A percentile compares a stretch with the other conserved stretches of the same genome.
phyloP scores from a whole-genome alignment of 2,113 vertebrate species.

The Atherinomorus stipes region DNA sequence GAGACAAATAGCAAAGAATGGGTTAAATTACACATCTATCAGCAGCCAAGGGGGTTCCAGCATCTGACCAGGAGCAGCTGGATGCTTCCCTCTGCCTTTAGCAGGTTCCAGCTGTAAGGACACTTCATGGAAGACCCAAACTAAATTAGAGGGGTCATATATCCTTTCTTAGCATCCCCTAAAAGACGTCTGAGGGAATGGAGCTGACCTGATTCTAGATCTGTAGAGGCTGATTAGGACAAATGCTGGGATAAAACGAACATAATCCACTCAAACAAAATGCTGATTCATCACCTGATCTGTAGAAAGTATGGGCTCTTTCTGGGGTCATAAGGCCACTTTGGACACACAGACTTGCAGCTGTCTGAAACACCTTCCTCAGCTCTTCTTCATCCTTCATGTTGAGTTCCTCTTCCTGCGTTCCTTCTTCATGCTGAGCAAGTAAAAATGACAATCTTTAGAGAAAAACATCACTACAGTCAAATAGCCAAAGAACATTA shows the following conservation, averaged over 20 bases:
- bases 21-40: not conserved
- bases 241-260: not conserved
- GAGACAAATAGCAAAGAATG: not conserved
- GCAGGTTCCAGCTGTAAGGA: no score
- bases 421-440: slow-evolving; percentile 20
- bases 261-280: not conserved
- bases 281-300: slow-evolving; percentile 73
- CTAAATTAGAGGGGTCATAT: no score
- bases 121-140: no score
- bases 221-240: not conserved
- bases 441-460: not conserved
- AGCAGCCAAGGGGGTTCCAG: not conserved
- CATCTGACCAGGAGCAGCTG: no score
- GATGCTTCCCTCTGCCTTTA: no score
- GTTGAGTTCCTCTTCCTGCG: slow-evolving; percentile 14
- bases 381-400: slow-evolving; percentile 48
- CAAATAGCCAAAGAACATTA: no score
- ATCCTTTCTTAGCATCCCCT: no score
- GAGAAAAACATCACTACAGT: not conserved
- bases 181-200: no score
- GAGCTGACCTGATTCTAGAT: not conserved
- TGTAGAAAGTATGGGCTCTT: slow-evolving; percentile 69
- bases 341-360: slow-evolving; percentile 70
- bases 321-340: slow-evolving; percentile 67
- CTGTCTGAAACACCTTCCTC: slow-evolving; percentile 63